phyloP scores from a whole-genome alignment of 2,113 vertebrate genomes.

The Cricetomys ansorgei region DNA sequence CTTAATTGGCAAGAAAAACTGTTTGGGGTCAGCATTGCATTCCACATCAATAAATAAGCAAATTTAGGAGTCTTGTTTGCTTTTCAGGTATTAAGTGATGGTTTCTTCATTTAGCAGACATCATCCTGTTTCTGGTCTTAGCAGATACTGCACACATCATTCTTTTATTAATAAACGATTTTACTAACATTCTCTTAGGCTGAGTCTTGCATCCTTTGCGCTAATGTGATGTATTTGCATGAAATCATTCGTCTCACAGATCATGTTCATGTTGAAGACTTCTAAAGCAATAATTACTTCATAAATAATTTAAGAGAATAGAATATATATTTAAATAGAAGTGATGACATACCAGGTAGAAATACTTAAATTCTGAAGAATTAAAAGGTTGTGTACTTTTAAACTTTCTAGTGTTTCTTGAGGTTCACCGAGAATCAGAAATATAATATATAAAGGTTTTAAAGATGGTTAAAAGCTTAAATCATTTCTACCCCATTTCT shows the following conservation, averaged over 20 bases:
- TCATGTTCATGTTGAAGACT: conserved; percentile 8
- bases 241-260: background rate
- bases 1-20: background rate
- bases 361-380: background rate
- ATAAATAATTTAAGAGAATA: conserved; percentile 45
- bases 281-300: background rate
- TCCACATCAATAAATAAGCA: background rate
- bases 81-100: background rate
- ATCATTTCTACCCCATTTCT: background rate
- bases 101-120: background rate
- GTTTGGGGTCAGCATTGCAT: background rate
- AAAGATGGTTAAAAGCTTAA: background rate
- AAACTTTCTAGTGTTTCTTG: background rate
- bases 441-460: background rate
- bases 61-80: background rate
- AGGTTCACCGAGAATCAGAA: background rate
- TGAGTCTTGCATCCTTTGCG: background rate
- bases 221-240: background rate
- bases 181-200: background rate
- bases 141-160: background rate
- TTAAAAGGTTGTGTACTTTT: background rate
- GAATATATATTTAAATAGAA: conserved; percentile 43
- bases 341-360: background rate
- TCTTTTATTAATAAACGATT: background rate
- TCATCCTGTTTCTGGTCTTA: background rate